Evolutionary conservation across 2,797 vertebrate genomes (phyloP), one percentile per base, ranked within the genome.

Genomic region (Coendou prehensilis): DNA sequence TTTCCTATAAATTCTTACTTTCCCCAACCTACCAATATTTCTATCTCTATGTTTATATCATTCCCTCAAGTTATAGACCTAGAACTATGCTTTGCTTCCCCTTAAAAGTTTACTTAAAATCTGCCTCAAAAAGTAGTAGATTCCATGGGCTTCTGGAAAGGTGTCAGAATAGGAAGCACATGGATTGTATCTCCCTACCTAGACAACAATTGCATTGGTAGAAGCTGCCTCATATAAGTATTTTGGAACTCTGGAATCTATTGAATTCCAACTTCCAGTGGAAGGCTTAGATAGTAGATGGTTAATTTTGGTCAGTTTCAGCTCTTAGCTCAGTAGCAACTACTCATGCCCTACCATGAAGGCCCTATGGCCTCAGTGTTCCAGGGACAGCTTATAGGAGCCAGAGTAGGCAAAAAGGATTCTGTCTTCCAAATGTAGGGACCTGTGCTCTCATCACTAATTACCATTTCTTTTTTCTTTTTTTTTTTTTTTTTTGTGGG

Each of bases 51-150:
- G 41, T 67, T 87, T 93, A 63, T 76, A 97, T 80, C 22, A 11
- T 93, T 93, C 33, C 37, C 63, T 87, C 45, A 76, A 91, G 89
- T 64, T 61, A 78, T 4, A 92, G 57, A 87, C 50, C n/a, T 69
- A 91, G 57, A 91, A 84, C 10, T 50, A 54, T 89, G 78, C 52
- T 41, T 94, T 91, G 6, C 82, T 78, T 96, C 73, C 50, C 73
- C 75, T 95, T 93, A 91, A 93, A 91, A 64, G 18, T 79, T 9
- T 75, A 88, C 64, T 78, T 93, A 64, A 87, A 96, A 95, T 69
- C 30, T 89, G 79, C n/a, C 88, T 90, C 87, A 64, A 61, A 75
- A 88, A 92, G 3, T 73, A 82, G 33, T 64, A 75, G 41, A 81
- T 89, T 84, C 73, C 26, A 87, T 59, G 52, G 76, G 33, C 41